A percentile compares a stretch with the other conserved stretches of the same genome.
phyloP scores from a whole-genome alignment of 2,797 vertebrate genomes.

The Intellagama lesueurii region DNA sequence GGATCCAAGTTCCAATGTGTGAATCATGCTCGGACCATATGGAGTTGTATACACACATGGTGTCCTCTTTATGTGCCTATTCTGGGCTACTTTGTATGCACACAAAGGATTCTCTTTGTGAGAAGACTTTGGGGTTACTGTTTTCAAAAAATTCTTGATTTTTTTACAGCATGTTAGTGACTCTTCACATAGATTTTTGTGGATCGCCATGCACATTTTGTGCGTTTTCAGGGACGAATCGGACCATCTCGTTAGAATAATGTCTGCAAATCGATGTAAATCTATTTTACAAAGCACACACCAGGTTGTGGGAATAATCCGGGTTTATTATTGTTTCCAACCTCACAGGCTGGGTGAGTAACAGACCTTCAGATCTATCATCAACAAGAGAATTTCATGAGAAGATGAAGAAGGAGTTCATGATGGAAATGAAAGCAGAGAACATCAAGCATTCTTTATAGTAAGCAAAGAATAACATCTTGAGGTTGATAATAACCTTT shows the following conservation, averaged over 20 bases:
- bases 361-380: slow-evolving; percentile 71
- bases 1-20: too few species aligned
- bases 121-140: not conserved
- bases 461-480: slow-evolving; percentile 68
- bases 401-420: slow-evolving; percentile 80
- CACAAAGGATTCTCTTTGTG: too few species aligned
- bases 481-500: not conserved
- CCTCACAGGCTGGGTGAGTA: slow-evolving; percentile 87
- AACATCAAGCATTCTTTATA: slow-evolving; percentile 88
- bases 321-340: slow-evolving; percentile 45
- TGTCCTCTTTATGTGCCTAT: not conserved
- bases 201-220: too few species aligned
- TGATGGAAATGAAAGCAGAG: slow-evolving; percentile 88
- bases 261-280: not conserved
- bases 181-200: not conserved
- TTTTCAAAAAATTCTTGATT: not conserved
- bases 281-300: not conserved
- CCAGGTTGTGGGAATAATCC: slow-evolving; percentile 20
- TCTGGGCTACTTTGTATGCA: too few species aligned
- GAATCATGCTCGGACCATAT: not conserved
- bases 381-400: slow-evolving; percentile 51
- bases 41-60: not conserved
- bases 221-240: too few species aligned
- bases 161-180: not conserved
- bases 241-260: not conserved